These are phyloP conservation scores for Antechinus flavipes DNA, from an alignment of 2,113 vertebrate genomes.

Conservation along the genomic window DNA sequence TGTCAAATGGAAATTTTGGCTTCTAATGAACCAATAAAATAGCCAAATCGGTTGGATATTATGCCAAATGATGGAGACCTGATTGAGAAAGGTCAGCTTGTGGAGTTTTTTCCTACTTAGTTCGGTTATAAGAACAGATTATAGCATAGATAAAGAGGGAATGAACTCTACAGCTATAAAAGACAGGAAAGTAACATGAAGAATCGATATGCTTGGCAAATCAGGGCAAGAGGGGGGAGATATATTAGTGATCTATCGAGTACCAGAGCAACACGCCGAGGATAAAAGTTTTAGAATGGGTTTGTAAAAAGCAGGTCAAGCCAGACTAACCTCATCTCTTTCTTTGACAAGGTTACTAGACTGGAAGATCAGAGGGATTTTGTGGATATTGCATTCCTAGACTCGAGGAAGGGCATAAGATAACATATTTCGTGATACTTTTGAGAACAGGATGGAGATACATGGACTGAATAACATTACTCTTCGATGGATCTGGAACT, in stretches of 20 bases:
- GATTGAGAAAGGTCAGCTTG: slow-evolving; percentile 51
- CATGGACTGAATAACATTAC: background rate
- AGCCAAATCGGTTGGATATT: slow-evolving; percentile 36
- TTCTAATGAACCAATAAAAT: slow-evolving; percentile 32
- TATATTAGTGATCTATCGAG: slow-evolving; percentile 16
- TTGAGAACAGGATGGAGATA: background rate
- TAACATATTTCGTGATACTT: background rate
- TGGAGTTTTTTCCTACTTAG: slow-evolving; percentile 3
- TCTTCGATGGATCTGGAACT: background rate
- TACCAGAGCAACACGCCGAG: background rate
- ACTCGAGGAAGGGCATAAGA: background rate
- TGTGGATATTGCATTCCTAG: background rate
- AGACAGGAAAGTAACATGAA: slow-evolving; percentile 32
- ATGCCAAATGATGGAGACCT: slow-evolving; percentile 36
- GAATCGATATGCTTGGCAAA: slow-evolving; percentile 46
- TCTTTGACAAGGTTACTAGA: background rate
- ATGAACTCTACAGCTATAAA: slow-evolving; percentile 55
- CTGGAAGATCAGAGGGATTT: background rate
- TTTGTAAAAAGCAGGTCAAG: background rate
- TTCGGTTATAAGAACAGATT: slow-evolving; percentile 34
- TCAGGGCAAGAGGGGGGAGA: background rate
- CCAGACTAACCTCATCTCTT: background rate
- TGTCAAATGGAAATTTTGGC: slow-evolving; percentile 39
- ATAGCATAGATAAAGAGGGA: slow-evolving; percentile 50
- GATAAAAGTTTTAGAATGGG: background rate